phyloP scores from a whole-genome alignment of 2,113 vertebrate species.

The Tyrannus savana region DNA sequence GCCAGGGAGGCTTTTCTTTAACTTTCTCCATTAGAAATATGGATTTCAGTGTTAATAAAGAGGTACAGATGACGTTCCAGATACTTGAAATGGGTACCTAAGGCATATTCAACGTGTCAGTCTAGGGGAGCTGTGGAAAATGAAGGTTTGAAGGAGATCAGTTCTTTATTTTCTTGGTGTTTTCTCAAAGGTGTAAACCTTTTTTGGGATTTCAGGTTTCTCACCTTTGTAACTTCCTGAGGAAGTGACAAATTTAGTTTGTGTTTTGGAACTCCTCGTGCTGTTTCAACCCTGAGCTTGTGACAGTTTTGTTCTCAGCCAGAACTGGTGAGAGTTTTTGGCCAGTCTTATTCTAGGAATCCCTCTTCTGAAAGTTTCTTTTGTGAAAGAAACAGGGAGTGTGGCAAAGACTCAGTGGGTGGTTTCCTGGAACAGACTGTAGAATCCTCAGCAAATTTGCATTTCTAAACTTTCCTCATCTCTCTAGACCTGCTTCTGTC shows the following conservation, averaged over 20 bases:
- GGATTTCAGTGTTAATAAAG: not conserved
- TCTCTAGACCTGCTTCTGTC: constrained; percentile 42
- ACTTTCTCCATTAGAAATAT: not conserved
- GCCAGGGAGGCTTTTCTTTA: not conserved
- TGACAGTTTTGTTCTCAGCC: not conserved
- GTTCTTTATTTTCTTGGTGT: not conserved
- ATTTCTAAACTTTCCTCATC: constrained; percentile 13
- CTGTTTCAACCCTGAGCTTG: not conserved
- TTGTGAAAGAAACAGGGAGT: not conserved
- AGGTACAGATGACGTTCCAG: not conserved
- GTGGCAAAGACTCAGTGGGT: not conserved
- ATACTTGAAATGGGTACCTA: not conserved
- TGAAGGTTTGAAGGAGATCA: not conserved
- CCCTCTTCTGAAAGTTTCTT: not conserved
- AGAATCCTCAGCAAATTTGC: not conserved
- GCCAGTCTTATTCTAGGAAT: not conserved
- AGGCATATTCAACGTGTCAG: not conserved
- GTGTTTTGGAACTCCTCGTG: not conserved
- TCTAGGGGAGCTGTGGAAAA: not conserved
- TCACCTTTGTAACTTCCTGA: not conserved
- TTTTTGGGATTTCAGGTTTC: not conserved
- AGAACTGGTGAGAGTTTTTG: not conserved
- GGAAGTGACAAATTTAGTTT: not conserved
- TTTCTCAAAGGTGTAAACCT: not conserved
- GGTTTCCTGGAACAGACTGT: not conserved